A percentile compares a stretch with the other conserved stretches of the same genome.
Evolutionary conservation across 2,888 invertebrate species (phyloP).

Genomic region (Drosophila robusta): DNA sequence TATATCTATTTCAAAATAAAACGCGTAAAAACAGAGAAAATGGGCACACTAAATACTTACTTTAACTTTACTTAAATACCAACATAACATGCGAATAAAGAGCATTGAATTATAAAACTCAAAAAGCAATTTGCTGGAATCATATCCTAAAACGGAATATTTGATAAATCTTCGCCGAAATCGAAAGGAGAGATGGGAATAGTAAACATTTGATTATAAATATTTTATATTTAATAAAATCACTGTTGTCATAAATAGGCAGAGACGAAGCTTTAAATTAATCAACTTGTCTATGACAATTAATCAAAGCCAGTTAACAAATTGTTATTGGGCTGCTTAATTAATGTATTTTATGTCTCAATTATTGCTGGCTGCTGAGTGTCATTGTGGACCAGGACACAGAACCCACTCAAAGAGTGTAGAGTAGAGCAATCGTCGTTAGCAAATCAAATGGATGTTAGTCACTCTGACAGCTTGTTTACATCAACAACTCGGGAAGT

Average conservation of each 20-base stretch:
- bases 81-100: too few species aligned
- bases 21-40: too few species aligned
- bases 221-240: background rate
- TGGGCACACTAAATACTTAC: too few species aligned
- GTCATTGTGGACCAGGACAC: conserved; percentile 12
- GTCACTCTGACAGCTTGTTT: conserved; percentile 74
- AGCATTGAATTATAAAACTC: too few species aligned
- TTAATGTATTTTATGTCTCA: conserved; percentile 22
- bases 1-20: too few species aligned
- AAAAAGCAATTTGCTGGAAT: too few species aligned
- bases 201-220: background rate
- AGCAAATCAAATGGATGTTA: conserved; percentile 69
- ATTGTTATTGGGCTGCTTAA: conserved; percentile 16
- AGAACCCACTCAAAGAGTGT: background rate
- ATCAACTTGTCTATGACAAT: background rate
- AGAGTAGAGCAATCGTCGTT: conserved; percentile 48
- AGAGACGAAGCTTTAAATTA: background rate
- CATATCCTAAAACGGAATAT: too few species aligned
- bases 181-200: too few species aligned
- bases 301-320: conserved; percentile 28
- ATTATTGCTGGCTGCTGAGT: conserved; percentile 1
- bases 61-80: too few species aligned
- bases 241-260: background rate
- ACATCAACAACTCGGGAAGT: conserved; percentile 56
- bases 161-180: background rate